Conservation (phyloP, 1,140 invertebrate species). For the Mamestra configurata region DNA sequence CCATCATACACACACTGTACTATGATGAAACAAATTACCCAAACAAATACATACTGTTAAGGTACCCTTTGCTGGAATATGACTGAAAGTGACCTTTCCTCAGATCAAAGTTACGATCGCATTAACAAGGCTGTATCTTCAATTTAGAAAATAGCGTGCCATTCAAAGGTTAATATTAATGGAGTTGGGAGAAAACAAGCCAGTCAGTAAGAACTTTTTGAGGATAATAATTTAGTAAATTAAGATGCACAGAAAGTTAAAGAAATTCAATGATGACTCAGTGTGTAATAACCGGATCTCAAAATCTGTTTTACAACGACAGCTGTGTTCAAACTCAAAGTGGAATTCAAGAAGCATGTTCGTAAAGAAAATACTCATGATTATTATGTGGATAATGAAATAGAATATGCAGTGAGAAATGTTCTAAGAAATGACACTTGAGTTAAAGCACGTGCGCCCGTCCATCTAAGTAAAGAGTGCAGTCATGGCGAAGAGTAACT, state of each 20-base stretch:
- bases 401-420: constrained; percentile 9
- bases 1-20: too few species aligned
- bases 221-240: constrained; percentile 6
- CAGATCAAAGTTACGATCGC: not conserved
- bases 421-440: constrained; percentile 30
- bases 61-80: not conserved
- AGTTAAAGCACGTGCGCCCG: not conserved
- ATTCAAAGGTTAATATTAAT: not conserved
- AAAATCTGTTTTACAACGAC: constrained; percentile 5
- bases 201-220: not conserved
- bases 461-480: not conserved
- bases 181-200: not conserved
- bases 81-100: not conserved
- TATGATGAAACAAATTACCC: too few species aligned
- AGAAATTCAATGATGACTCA: constrained; percentile 42
- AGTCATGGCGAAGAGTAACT: not conserved
- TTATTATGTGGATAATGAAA: not conserved
- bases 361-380: not conserved
- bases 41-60: not conserved
- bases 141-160: not conserved
- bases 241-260: constrained; percentile 25
- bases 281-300: constrained; percentile 21
- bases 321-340: not conserved
- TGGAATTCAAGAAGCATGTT: constrained; percentile 10
- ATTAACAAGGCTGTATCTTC: not conserved